A percentile compares a stretch with the other conserved stretches of the same genome.
Evolutionary conservation across 2,113 vertebrate species (phyloP).

Genomic region (Tricholaema leucomelas): DNA sequence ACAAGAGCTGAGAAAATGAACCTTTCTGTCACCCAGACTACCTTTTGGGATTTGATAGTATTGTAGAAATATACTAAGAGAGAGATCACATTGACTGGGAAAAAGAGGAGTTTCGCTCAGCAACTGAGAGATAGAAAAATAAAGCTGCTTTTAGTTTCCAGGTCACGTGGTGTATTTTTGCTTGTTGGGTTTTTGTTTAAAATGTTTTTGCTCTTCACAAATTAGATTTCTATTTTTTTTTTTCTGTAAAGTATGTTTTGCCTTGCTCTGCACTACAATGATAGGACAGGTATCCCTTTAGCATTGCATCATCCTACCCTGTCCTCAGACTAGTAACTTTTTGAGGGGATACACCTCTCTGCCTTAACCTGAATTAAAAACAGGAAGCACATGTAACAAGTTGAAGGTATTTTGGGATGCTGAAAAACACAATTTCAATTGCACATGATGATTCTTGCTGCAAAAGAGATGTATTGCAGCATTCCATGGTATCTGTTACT

Average conservation of each 20-base stretch:
- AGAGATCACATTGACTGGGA: constrained; percentile 4
- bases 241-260: neutral
- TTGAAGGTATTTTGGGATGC: neutral
- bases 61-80: constrained; percentile 9
- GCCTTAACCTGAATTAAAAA: neutral
- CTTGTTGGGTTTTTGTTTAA: neutral
- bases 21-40: neutral
- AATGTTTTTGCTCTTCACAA: neutral
- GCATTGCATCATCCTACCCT: neutral
- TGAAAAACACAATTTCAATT: neutral
- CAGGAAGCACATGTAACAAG: neutral
- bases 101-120: neutral
- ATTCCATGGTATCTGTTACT: neutral
- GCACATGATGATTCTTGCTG: neutral
- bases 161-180: neutral
- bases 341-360: accelerated
- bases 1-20: constrained; percentile 41
- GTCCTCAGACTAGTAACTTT: neutral
- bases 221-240: neutral
- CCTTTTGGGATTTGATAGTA: constrained; percentile 16
- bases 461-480: neutral
- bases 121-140: neutral
- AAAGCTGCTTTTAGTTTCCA: neutral
- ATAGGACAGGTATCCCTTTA: neutral
- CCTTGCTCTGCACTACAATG: neutral